Conservation (phyloP, 1,140 invertebrate genomes). For the Bradysia coprophila region DNA sequence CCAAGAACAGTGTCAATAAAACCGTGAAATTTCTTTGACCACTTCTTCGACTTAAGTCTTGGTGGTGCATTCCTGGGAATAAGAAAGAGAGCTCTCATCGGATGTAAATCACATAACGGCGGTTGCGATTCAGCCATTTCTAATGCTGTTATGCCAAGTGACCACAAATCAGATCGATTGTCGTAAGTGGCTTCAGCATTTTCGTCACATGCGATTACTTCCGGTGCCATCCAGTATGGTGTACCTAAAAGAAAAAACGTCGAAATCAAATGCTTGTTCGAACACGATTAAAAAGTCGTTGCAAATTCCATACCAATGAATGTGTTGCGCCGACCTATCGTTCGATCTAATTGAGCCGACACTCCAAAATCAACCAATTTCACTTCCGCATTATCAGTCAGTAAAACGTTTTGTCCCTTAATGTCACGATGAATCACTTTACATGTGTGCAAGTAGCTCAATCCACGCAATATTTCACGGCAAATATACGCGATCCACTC, state of each 20-base stretch:
- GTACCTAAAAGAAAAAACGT: slow-evolving; percentile 31
- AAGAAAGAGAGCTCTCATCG: slow-evolving; percentile 95
- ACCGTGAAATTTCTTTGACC: slow-evolving; percentile 90
- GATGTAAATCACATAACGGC: slow-evolving; percentile 96
- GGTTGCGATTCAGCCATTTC: slow-evolving; percentile 99
- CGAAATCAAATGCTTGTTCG: too few relatives aligned
- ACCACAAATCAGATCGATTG: slow-evolving; percentile 97
- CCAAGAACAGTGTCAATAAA: slow-evolving; percentile 38
- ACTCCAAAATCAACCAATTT: slow-evolving; percentile 99
- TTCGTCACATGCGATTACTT: slow-evolving; percentile 99
- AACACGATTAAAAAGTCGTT: too few relatives aligned
- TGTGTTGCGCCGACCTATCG: slow-evolving; percentile 95
- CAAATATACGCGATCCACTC: slow-evolving; percentile 99
- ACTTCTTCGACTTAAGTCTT: slow-evolving; percentile 93
- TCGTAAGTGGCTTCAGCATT: slow-evolving; percentile 99
- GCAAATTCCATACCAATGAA: slow-evolving; percentile 88
- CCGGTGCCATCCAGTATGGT: slow-evolving; percentile 94
- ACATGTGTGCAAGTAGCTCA: slow-evolving; percentile 94
- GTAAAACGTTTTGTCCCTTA: slow-evolving; percentile 98
- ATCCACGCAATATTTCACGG: slow-evolving; percentile 87
- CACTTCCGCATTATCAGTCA: slow-evolving; percentile 99
- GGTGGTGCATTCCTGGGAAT: slow-evolving; percentile 96
- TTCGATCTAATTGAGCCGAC: slow-evolving; percentile 95
- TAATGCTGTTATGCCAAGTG: slow-evolving; percentile 92
- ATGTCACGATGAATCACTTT: slow-evolving; percentile 99